Evolutionary conservation across 2,888 invertebrate genomes (phyloP).

Genomic region (Opisthograptis luteolata): DNA sequence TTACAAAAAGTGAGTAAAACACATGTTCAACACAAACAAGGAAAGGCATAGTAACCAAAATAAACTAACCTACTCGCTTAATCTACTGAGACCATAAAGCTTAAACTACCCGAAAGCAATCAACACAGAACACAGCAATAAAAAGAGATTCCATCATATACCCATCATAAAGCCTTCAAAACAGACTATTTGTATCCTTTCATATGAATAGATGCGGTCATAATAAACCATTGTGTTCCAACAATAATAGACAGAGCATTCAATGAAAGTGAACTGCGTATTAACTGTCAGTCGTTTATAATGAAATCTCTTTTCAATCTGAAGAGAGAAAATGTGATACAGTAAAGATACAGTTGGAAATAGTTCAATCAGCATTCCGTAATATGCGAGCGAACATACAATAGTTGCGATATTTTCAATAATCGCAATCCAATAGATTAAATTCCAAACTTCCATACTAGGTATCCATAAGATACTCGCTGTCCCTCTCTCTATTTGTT

Average conservation of each 20-base stretch:
- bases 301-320: conserved; percentile 7
- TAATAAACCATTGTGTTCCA: conserved; percentile 39
- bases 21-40: not conserved
- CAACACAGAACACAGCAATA: conserved; percentile 17
- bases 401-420: no score
- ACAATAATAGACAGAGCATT: conserved; percentile 26
- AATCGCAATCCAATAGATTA: no score
- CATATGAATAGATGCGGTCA: conserved; percentile 27
- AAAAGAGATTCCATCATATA: not conserved
- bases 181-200: conserved; percentile 22
- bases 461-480: no score
- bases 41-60: not conserved
- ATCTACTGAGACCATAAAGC: not conserved
- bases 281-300: conserved; percentile 5
- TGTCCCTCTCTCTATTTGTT: no score
- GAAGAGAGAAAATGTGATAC: conserved; percentile 10
- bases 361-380: no score
- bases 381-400: no score
- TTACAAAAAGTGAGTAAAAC: not conserved
- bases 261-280: conserved; percentile 12
- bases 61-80: not conserved
- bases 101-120: not conserved
- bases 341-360: no score
- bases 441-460: no score
- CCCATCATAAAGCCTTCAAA: conserved; percentile 19